Base-by-base conservation (phyloP, 2,888 invertebrate species). In the Leptopilina drosophilae region DNA sequence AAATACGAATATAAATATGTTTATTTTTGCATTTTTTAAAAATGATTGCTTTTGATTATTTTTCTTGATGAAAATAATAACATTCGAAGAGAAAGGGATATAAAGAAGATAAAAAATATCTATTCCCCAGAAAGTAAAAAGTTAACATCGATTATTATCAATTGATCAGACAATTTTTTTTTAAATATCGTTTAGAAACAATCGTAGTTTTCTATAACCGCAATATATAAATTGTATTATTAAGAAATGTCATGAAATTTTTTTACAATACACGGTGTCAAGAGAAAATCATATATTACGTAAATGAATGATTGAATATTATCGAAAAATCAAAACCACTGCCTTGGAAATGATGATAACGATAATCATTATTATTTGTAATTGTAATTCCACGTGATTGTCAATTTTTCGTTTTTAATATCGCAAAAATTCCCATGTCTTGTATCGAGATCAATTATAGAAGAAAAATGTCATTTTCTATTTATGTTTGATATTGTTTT, bases 301-400 rank as follows among this genome's bases (percentile, higher is more conserved):
- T 49, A 49, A 67, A 42, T 8, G 49, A 15, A 15, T 49, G 20
- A 33, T 65, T 14, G 40, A 42, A 42, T 8, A 6, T 67, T 67
- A 67, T 67, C 67, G 67, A 67, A 67, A 67, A 67, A 67, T 67
- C 67, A 67, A 42, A 42, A 42, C 8, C 42, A 42, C 42, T 20
- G 20, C 20, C 20, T 64, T n/a, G 15, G 9, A 46, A 20, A 20
- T 20, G 20, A 20, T 20, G 9, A 46, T 46, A 66, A 66, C 46
- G 40, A 66, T 42, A 9, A 66, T 66, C 42, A 42, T 66, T n/a
- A 42, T 46, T 42, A 46, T 66, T 66, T 42, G 15, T 49, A n/a
- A n/a, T n/a, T n/a, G n/a, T 33, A 33, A 33, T 33, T 33, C 33
- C 33, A 33, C 33, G 33, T 33, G 33, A 33, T 33, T 33, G 3